These are phyloP conservation scores for Drosophila robusta DNA, from an alignment of 2,888 invertebrate genomes.

Conservation along the genomic window DNA sequence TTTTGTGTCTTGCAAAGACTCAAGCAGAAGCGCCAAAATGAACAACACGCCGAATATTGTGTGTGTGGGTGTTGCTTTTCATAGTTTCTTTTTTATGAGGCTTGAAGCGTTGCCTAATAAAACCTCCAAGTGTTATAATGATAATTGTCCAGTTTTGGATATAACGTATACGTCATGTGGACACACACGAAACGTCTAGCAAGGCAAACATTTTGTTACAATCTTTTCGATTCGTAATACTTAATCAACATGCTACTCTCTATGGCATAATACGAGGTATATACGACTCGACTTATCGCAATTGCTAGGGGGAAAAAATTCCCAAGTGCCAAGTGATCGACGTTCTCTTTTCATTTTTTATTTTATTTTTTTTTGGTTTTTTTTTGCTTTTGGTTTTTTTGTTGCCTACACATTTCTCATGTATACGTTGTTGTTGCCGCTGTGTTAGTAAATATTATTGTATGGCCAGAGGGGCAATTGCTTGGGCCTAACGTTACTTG, in stretches of 20 bases:
- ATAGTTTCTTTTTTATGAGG: conserved; percentile 31
- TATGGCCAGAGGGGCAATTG: background rate
- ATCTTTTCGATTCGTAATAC: background rate
- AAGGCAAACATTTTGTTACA: background rate
- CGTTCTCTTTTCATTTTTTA: conserved; percentile 45
- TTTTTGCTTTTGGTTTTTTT: conserved; percentile 10
- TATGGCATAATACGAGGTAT: conserved; percentile 33
- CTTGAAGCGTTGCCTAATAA: conserved; percentile 38
- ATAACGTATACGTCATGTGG: conserved; percentile 5
- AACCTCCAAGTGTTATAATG: conserved; percentile 14
- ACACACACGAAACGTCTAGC: background rate
- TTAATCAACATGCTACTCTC: conserved; percentile 21
- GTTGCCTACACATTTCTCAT: conserved; percentile 11
- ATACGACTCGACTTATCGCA: conserved; percentile 41
- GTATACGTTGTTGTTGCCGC: conserved; percentile 5
- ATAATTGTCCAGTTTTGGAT: conserved; percentile 20
- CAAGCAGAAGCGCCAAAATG: conserved; percentile 44
- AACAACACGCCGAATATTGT: conserved; percentile 8
- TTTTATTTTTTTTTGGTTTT: conserved; percentile 16
- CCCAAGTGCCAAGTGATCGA: conserved; percentile 50
- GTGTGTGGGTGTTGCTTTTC: conserved; percentile 39
- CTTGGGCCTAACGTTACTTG: conserved; percentile 40
- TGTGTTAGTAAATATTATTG: conserved; percentile 52
- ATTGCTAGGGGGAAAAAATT: conserved; percentile 25
- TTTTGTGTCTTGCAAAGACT: conserved; percentile 27